A percentile compares a stretch with the other conserved stretches of the same genome.
These are phyloP conservation scores for Hydrozoanthus tunicans DNA, from an alignment of 64 coral and sea anemone genomes.

Conservation along the genomic window DNA sequence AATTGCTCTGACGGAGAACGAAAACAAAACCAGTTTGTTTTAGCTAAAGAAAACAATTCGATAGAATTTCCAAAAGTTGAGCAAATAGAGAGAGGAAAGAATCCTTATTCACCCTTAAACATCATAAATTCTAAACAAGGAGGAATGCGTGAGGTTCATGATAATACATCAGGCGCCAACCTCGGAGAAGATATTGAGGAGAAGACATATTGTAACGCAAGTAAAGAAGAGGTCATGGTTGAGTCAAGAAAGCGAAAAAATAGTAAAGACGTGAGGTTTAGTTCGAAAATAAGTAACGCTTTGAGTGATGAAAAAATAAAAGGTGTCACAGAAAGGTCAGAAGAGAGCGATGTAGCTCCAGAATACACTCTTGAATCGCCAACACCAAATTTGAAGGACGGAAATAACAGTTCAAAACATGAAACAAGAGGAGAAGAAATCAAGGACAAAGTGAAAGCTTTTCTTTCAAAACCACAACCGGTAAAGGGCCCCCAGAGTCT, in stretches of 20 bases:
- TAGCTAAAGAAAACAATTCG: background rate
- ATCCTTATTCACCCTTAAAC: background rate
- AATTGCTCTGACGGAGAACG: background rate
- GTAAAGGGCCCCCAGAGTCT: slow-evolving; percentile 29
- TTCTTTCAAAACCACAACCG: slow-evolving; percentile 35
- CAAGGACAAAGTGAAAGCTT: slow-evolving; percentile 22
- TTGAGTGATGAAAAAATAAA: background rate
- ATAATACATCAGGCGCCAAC: background rate
- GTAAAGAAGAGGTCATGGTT: background rate
- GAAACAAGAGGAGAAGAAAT: background rate
- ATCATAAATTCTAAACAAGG: slow-evolving; percentile 33
- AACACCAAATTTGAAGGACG: background rate
- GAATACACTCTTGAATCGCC: background rate
- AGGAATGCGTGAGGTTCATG: slow-evolving; percentile 1
- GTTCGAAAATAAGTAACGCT: background rate
- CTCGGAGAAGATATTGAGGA: background rate
- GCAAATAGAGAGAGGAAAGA: background rate
- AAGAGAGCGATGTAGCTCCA: background rate
- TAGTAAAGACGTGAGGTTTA: slow-evolving; percentile 22
- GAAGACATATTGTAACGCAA: background rate
- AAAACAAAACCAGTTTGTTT: background rate
- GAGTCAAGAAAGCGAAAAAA: background rate
- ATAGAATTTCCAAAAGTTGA: slow-evolving; percentile 33
- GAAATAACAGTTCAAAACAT: background rate
- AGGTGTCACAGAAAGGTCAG: background rate